A percentile compares a stretch with the other conserved stretches of the same genome.
Conservation (phyloP, 1,140 invertebrate species). For the Stratiolaelaps scimitus region DNA sequence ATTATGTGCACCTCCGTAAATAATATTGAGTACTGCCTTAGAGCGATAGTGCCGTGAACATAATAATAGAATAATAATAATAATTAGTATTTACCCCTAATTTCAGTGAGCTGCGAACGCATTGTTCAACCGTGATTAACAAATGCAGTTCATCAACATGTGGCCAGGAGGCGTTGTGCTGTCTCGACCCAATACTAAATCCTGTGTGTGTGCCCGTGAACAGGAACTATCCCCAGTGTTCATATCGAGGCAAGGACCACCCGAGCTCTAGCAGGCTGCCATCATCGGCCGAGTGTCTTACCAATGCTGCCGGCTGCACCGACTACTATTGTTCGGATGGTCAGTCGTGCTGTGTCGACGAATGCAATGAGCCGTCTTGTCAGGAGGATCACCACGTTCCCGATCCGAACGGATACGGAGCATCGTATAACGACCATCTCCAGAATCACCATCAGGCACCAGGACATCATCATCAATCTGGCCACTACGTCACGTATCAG, state of each 20-base stretch:
- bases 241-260: not conserved
- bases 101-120: slow-evolving; percentile 1
- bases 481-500: too few species aligned
- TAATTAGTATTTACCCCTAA: too few species aligned
- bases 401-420: too few species aligned
- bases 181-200: not conserved
- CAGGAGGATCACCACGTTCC: not conserved
- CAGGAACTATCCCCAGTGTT: not conserved
- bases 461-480: too few species aligned
- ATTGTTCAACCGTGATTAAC: not conserved
- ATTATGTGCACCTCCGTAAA: too few species aligned
- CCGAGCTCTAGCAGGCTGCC: too few species aligned
- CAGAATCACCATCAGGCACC: too few species aligned
- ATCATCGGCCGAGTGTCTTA: not conserved
- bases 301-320: not conserved
- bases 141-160: slow-evolving; percentile 14
- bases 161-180: not conserved
- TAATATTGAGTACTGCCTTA: too few species aligned
- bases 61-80: too few species aligned
- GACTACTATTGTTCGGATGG: not conserved
- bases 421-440: too few species aligned
- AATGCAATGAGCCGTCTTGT: slow-evolving; percentile 4
- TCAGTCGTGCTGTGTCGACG: not conserved
- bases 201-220: not conserved
- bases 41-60: too few species aligned